phyloP scores from a whole-genome alignment of 2,888 invertebrate species.

The Frankliniella fusca region DNA sequence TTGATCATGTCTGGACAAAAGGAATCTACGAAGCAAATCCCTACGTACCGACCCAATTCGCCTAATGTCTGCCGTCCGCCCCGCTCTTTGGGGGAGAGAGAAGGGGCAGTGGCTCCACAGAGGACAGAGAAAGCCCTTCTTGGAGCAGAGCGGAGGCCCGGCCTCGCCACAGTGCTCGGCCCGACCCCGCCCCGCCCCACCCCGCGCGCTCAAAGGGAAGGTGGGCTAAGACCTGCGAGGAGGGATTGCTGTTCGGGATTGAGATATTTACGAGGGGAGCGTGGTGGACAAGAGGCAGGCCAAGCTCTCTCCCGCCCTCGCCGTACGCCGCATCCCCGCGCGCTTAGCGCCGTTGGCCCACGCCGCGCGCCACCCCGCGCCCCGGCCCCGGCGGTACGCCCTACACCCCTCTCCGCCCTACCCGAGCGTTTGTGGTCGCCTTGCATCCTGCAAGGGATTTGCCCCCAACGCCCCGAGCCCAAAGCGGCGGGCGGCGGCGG shows the following conservation, averaged over 20 bases:
- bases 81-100: not conserved
- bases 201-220: not conserved
- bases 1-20: too few relatives aligned
- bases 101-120: not conserved
- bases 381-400: too few relatives aligned
- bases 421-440: not conserved
- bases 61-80: too few relatives aligned
- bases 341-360: not conserved
- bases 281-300: not conserved
- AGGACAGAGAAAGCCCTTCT: not conserved
- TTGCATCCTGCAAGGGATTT: not conserved
- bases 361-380: too few relatives aligned
- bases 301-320: not conserved
- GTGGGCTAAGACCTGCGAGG: not conserved
- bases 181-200: not conserved
- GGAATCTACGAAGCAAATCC: too few relatives aligned
- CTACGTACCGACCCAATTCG: too few relatives aligned
- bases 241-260: constrained; percentile 10
- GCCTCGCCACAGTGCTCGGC: not conserved
- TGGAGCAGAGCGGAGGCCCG: not conserved
- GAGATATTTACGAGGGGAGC: constrained; percentile 6
- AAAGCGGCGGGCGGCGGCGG: not conserved
- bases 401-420: too few relatives aligned
- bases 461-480: not conserved
- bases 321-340: not conserved